A percentile compares a stretch with the other conserved stretches of the same genome.
Conservation (phyloP, 2,113 vertebrate species). For the Odobenus rosmarus region DNA sequence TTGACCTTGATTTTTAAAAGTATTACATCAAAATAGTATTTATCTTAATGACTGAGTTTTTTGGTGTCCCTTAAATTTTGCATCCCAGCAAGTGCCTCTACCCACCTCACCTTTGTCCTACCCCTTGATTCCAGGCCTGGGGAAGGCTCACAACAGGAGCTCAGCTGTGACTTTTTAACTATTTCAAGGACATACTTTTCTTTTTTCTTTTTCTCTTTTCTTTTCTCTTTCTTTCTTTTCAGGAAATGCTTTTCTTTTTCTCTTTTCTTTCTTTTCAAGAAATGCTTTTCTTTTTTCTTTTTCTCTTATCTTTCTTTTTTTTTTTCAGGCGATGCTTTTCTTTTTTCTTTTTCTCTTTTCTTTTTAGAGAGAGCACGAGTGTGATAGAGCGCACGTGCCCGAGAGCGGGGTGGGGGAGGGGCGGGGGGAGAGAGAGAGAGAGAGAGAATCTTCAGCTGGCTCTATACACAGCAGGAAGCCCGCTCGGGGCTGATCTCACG, state of each 20-base stretch:
- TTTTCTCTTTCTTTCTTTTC: neutral
- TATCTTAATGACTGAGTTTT: neutral
- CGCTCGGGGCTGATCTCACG: neutral
- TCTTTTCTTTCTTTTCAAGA: no score
- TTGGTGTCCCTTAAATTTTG: neutral
- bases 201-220: neutral
- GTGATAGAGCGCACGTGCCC: rapidly evolving
- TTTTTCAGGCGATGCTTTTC: no score
- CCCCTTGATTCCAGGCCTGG: no score
- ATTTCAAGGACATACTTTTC: neutral
- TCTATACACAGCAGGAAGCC: neutral
- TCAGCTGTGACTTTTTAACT: neutral
- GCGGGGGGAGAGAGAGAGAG: neutral
- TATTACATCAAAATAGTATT: neutral
- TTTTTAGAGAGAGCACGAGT: neutral
- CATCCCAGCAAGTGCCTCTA: neutral
- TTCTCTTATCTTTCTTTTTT: neutral
- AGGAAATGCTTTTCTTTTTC: no score
- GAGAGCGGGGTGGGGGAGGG: neutral
- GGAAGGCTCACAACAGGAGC: neutral
- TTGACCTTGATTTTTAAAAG: neutral
- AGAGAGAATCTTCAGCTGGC: neutral
- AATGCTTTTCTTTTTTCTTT: no score
- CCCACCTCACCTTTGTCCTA: neutral
- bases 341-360: neutral